Evolutionary conservation across 2,113 vertebrate species (phyloP), one percentile per base, ranked within the genome.

Genomic region (Psettodes erumei): DNA sequence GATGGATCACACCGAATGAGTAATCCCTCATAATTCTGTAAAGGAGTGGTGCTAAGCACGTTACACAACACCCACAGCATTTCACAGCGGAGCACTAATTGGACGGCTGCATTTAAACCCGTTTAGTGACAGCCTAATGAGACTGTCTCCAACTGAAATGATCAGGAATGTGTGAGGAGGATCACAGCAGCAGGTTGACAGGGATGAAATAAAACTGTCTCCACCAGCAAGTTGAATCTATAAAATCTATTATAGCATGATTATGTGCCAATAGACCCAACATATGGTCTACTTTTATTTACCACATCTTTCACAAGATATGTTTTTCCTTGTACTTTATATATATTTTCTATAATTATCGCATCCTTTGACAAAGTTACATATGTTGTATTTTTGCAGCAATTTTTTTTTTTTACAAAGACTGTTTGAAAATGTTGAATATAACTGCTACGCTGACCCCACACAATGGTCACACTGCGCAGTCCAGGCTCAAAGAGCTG

Each of bases 31-130:
- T 90, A 93, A 92, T 92, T 92, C 90, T 77, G 90, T 86, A 91
- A 92, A 91, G 87, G 82, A 91, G 88, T 81, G 83, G 79, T 81
- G 86, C 87, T 90, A 89, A 91, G 91, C 86, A 88, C 86, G 68
- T 81, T 77, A 76, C 82, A 81, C 84, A 90, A 92, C 88, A 92
- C 90, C 85, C 86, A 84, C 84, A 71, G 88, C 88, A 93, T 90
- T 85, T 91, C 91, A 86, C 93, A 93, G 92, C 90, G 79, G 88
- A 87, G 86, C 77, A 82, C 89, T 94, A 94, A 95, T 94, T 94
- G 92, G 92, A 86, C 66, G 79, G 84, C 69, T 86, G 88, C 84
- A 89, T 92, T 94, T 92, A 92, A 93, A 90, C 86, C 88, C 84
- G 83, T 92, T 94, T 93, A 92, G 92, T 84, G 89, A 90, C 89